Base-by-base conservation (phyloP, 1,140 invertebrate genomes). In the Drosophila fuyamai region DNA sequence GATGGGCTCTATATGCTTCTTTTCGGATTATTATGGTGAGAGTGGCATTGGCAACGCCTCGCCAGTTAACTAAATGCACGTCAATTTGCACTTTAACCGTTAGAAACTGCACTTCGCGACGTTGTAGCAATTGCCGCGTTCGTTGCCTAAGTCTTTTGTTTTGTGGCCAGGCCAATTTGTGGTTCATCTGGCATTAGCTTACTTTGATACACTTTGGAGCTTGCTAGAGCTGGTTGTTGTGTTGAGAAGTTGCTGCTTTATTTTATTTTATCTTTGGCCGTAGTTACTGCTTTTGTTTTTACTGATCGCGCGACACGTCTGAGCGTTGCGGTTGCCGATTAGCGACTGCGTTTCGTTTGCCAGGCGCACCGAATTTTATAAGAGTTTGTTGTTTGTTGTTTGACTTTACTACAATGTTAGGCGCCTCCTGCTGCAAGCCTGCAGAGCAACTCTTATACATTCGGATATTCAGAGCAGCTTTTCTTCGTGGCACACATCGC, bases 71-170 rank as follows among this genome's bases (percentile, higher is more conserved):
- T 63, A 83, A 86, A 78, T 78, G 78, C 65, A 70, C 54, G 57
- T 48, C 80, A 83, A 77, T 88, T 88, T 82, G 63, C 84, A 89
- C 80, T 89, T 80, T 72, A 89, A 78, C 76, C 80, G 84, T 83
- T 83, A 50, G 57, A 67, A 82, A 79, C 66, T 73, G 63, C 67
- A 78, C 54, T 77, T 40, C 43, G 76, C 73, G 41, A 74, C 74
- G 58, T 77, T 68, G 46, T 27, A 29, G 46, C 46, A n/a, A 29
- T 29, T 14, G 48, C 53, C 63, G 66, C 43, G 53, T 71, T 70
- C 71, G 89, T 91, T 89, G 70, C 89, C 66, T 89, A 89, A 89
- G 88, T 89, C 88, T 89, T 88, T 91, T 85, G 81, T 41, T 18
- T 58, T 41, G 60, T 36, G 51, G 55, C 38, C 58, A 32, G 38